Evolutionary conservation across 53 echinoderm and acorn worm species (phyloP), one percentile per base, ranked within the genome.

Genomic region (Echinometra lucunter): DNA sequence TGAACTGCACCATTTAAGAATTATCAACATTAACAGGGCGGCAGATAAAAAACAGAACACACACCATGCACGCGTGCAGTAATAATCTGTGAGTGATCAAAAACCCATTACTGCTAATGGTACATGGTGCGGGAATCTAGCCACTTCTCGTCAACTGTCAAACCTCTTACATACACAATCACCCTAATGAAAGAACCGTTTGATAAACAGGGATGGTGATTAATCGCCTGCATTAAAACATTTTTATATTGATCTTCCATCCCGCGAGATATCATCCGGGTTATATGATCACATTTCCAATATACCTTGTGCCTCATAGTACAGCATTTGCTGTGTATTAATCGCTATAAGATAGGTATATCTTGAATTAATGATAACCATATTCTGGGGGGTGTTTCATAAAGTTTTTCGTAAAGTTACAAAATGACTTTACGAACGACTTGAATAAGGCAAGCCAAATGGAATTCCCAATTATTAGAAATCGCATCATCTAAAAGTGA

Each of bases 21-120:
- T 28, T 45, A 49, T 30, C n/a, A 49, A 81, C 81, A 81, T 81
- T 81, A 4, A 44, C 15, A 44, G 17, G 16, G 23, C 49, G 45
- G n/a, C 44, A 11, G 85, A 85, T 85, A 49, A 85, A n/a, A n/a
- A 49, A 47, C 85, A 49, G 85, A n/a, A n/a, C 44, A 23, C 81
- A 23, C 81, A 42, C 6, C 44, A 81, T 44, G 81, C 9, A 18
- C 42, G 49, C 28, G 85, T 47, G 85, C 85, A 49, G 23, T 28
- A 18, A 44, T 30, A n/a, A 45, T 49, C 23, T 85, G 11, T 2
- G 45, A 85, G 78, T 49, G 53, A 85, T 85, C 85, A 49, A n/a
- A 49, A 85, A 85, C 49, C 85, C 85, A 85, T 85, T 85, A 85
- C 27, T 30, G 47, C 49, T 49, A 85, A 85, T 85, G 85, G 85